A percentile compares a stretch with the other conserved stretches of the same genome.
phyloP scores from a whole-genome alignment of 2,797 vertebrate genomes.

The Sebastes baramenuke region DNA sequence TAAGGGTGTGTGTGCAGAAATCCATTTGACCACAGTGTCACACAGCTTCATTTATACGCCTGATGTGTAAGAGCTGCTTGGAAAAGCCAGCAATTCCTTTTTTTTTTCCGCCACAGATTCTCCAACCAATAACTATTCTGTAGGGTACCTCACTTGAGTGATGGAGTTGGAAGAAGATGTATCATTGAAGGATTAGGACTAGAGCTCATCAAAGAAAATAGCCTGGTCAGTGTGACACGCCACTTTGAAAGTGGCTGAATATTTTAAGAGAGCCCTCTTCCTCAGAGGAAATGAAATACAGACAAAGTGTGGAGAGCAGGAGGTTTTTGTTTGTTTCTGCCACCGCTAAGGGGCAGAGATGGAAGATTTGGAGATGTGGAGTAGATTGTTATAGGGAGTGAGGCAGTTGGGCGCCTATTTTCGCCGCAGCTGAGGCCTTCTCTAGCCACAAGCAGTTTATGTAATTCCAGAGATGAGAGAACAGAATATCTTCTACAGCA shows the following conservation, averaged over 20 bases:
- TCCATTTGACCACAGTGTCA: slow-evolving; percentile 71
- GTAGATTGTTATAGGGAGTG: slow-evolving; percentile 72
- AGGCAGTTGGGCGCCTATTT: slow-evolving; percentile 71
- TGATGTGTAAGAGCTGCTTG: slow-evolving; percentile 55
- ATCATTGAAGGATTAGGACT: slow-evolving; percentile 71
- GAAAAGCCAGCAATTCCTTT: slow-evolving; percentile 48
- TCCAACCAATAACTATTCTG: slow-evolving; percentile 68
- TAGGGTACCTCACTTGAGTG: slow-evolving; percentile 52
- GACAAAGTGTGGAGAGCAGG: slow-evolving; percentile 68
- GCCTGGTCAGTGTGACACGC: slow-evolving; percentile 69
- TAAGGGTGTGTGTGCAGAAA: slow-evolving; percentile 62
- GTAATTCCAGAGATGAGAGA: slow-evolving; percentile 79
- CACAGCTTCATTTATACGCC: slow-evolving; percentile 61
- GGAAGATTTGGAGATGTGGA: slow-evolving; percentile 75
- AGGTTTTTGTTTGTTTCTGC: slow-evolving; percentile 78
- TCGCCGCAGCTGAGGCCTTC: slow-evolving; percentile 75
- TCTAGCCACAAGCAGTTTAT: slow-evolving; percentile 80
- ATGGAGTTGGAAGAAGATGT: slow-evolving; percentile 60
- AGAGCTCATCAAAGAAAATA: slow-evolving; percentile 77
- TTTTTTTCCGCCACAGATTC: slow-evolving; percentile 30
- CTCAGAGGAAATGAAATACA: slow-evolving; percentile 77
- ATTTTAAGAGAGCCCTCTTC: slow-evolving; percentile 74
- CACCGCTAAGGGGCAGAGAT: slow-evolving; percentile 77
- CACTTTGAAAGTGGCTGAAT: slow-evolving; percentile 73
- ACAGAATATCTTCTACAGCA: slow-evolving; percentile 70